Evolutionary conservation across 2,797 vertebrate species (phyloP), one percentile per base, ranked within the genome.

Genomic region (Petrocephalus sullivani): DNA sequence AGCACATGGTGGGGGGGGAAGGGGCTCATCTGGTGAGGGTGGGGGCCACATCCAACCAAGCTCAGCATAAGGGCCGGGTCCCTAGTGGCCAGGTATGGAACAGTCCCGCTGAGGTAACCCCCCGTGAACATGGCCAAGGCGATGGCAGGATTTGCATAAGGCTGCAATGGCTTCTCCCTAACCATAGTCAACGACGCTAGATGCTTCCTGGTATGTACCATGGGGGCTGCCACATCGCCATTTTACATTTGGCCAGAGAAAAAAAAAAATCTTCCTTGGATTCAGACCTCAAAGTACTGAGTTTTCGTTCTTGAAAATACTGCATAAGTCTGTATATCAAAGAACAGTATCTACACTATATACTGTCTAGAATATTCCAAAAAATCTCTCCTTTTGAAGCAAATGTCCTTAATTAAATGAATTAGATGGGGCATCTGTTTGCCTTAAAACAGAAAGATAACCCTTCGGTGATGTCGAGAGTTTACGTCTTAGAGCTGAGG

Each of bases 321-420:
- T 85, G 84, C 84, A 85, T 85, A 85, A 53, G 49, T 84, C 46
- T 53, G 82, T 57, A 57, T 56, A 33, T 57, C 28, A 85, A 85
- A 56, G 84, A 57, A 57, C 54, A 85, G 54, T 37, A 57, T 58
- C 84, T 58, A 58, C 23, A 57, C 6, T 85, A 23, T 85, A 54
- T 51, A 28, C 51, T 19, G 54, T 9, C 84, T 85, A 57, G 53
- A 85, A 85, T 37, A 85, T 19, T 33, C 28, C 12, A 51, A 85
- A 84, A 85, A 57, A 57, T n/a, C 19, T 14, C 21, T 14, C 23
- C 2, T 21, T 33, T 5, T 81, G 53, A 78, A 57, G 53, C 28
- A 2, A 28, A 75, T 1, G 3, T 85, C 83, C 83, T 57, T 85
- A 57, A 85, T 23, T 56, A 54, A 85, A 85, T 85, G 83, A 56